phyloP scores from a whole-genome alignment of 2,797 vertebrate genomes.

The Trachurus trachurus region DNA sequence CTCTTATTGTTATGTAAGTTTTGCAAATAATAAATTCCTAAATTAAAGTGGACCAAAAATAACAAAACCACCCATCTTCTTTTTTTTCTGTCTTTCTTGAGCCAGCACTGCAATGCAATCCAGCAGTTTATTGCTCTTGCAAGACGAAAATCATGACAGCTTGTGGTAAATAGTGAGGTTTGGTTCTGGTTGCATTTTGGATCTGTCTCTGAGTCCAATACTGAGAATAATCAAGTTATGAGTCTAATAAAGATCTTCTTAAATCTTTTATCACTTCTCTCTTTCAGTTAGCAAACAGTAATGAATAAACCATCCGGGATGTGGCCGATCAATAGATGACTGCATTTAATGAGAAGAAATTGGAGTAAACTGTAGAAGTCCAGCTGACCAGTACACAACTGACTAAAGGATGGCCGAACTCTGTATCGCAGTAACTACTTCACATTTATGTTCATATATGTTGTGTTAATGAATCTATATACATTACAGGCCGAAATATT shows the following conservation, averaged over 20 bases:
- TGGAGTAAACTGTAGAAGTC: neutral
- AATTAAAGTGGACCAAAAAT: constrained; percentile 39
- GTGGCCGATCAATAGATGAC: neutral
- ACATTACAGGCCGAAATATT: constrained; percentile 2
- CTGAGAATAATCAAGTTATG: neutral
- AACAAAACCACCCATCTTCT: constrained; percentile 37
- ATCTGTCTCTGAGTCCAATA: constrained; percentile 14
- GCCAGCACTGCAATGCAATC: constrained; percentile 22
- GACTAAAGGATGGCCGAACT: neutral
- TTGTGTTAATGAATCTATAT: too few species aligned
- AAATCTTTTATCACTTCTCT: neutral
- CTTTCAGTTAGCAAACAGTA: neutral
- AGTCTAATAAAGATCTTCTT: neutral
- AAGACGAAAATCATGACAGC: constrained; percentile 36
- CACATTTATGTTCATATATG: too few species aligned
- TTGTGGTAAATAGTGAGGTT: constrained; percentile 53
- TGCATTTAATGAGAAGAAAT: neutral
- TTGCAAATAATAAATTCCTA: constrained; percentile 33
- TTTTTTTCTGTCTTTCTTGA: constrained; percentile 15
- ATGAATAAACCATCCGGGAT: neutral
- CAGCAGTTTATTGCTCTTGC: constrained; percentile 35
- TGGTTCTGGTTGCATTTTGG: constrained; percentile 41
- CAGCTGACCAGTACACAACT: neutral
- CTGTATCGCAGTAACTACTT: neutral
- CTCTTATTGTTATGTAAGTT: constrained; percentile 7